Percentiles rank a stretch among this genome's conserved stretches.
These are phyloP conservation scores for Polypterus bichir DNA, from an alignment of 2,113 vertebrate species.

Conservation along the genomic window DNA sequence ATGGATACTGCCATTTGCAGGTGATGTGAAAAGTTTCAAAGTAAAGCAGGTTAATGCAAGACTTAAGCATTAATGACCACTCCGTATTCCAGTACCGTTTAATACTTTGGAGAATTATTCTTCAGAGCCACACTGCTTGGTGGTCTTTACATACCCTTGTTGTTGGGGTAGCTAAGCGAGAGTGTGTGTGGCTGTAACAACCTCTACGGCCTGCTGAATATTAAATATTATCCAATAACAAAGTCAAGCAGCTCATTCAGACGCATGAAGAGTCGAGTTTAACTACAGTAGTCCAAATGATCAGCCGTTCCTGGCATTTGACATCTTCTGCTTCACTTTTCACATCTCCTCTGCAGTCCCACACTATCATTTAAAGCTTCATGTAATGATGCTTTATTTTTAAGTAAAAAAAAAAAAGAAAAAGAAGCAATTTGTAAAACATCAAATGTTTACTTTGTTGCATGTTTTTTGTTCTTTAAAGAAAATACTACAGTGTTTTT, in stretches of 20 bases:
- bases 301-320: background rate
- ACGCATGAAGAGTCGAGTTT: slow-evolving; percentile 2
- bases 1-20: slow-evolving; percentile 22
- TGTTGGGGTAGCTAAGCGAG: too few species aligned
- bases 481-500: slow-evolving; percentile 55
- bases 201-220: too few species aligned
- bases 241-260: too few species aligned
- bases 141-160: too few species aligned
- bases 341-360: slow-evolving; percentile 43
- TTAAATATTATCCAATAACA: too few species aligned
- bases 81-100: too few species aligned
- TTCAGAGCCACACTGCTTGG: too few species aligned
- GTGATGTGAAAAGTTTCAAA: slow-evolving; percentile 25
- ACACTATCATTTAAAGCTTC: slow-evolving; percentile 43
- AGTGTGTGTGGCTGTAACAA: too few species aligned
- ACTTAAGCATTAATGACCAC: too few species aligned
- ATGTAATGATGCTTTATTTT: slow-evolving; percentile 58
- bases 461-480: slow-evolving; percentile 61
- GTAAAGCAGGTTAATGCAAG: too few species aligned
- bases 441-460: slow-evolving; percentile 62
- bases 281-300: background rate
- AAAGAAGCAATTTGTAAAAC: slow-evolving; percentile 54
- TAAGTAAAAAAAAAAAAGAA: slow-evolving; percentile 38
- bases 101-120: too few species aligned
- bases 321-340: slow-evolving; percentile 30